Conservation (phyloP, 2,888 invertebrate species). For the Hanleya hanleyi region DNA sequence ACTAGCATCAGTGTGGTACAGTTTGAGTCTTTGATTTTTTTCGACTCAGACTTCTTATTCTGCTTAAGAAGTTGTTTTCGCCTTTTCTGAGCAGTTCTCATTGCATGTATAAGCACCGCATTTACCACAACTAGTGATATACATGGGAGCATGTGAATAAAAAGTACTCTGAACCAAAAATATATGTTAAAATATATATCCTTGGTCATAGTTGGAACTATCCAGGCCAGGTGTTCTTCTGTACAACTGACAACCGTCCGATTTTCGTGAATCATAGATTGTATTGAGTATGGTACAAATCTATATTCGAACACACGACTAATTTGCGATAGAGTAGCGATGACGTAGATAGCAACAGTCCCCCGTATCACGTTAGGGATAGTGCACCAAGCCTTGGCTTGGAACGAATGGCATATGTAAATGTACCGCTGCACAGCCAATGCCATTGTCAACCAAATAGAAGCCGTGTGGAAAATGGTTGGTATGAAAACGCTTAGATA, state of each 20-base stretch:
- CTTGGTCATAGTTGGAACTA: constrained; percentile 63
- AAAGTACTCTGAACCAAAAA: constrained; percentile 87
- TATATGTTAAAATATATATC: constrained; percentile 86
- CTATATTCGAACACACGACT: constrained; percentile 86
- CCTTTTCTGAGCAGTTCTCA: constrained; percentile 87
- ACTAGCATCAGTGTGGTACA: constrained; percentile 74
- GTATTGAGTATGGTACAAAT: constrained; percentile 78
- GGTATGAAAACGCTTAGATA: constrained; percentile 64
- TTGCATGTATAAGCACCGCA: constrained; percentile 87
- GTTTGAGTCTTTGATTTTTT: constrained; percentile 69
- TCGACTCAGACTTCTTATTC: constrained; percentile 76
- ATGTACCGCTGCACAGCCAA: constrained; percentile 94
- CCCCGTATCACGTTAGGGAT: constrained; percentile 81
- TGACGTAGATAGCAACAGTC: constrained; percentile 84
- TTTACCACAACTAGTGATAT: constrained; percentile 91
- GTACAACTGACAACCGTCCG: constrained; percentile 53
- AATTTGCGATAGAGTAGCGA: constrained; percentile 87
- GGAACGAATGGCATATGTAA: constrained; percentile 93
- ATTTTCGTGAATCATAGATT: constrained; percentile 72
- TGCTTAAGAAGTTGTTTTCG: constrained; percentile 85
- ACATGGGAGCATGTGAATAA: constrained; percentile 94
- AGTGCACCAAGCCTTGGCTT: constrained; percentile 85
- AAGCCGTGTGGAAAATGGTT: constrained; percentile 88
- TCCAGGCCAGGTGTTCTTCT: constrained; percentile 43
- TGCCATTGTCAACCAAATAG: constrained; percentile 93